These are phyloP conservation scores for Elmis aenea DNA, from an alignment of 2,888 invertebrate species.

Conservation along the genomic window DNA sequence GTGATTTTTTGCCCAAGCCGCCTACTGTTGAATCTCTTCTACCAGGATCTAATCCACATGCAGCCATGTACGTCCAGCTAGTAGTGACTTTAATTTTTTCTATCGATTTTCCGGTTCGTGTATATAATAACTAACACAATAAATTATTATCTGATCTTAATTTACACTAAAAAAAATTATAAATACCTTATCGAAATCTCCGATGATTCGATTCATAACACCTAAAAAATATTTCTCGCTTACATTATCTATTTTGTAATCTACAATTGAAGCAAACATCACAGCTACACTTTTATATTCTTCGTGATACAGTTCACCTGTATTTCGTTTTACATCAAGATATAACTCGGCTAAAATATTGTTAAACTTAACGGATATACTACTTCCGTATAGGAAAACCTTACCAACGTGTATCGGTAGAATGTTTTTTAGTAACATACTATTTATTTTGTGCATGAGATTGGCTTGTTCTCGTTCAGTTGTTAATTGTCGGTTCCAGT, in stretches of 20 bases:
- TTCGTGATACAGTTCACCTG: slow-evolving; percentile 72
- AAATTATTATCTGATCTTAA: background rate
- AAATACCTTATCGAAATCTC: slow-evolving; percentile 87
- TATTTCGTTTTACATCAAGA: slow-evolving; percentile 58
- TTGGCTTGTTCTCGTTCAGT: slow-evolving; percentile 82
- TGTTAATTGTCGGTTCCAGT: slow-evolving; percentile 70
- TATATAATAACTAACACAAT: slow-evolving; percentile 9
- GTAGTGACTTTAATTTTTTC: slow-evolving; percentile 97
- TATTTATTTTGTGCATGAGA: slow-evolving; percentile 82
- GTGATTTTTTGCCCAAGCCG: slow-evolving; percentile 30
- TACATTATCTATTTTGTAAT: slow-evolving; percentile 47
- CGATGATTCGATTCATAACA: slow-evolving; percentile 82
- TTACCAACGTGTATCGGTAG: slow-evolving; percentile 87
- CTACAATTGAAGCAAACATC: slow-evolving; percentile 85
- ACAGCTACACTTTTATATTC: slow-evolving; percentile 86
- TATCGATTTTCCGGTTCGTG: slow-evolving; percentile 52
- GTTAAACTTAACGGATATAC: background rate
- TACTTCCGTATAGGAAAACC: slow-evolving; percentile 28
- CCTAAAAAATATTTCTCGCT: slow-evolving; percentile 48
- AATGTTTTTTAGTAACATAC: slow-evolving; percentile 85
- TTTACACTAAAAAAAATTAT: slow-evolving; percentile 19
- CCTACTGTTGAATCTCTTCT: slow-evolving; percentile 53
- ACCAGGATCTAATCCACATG: slow-evolving; percentile 80
- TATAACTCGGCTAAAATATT: slow-evolving; percentile 65
- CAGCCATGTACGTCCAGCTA: slow-evolving; percentile 98